Conservation (phyloP, 1,140 invertebrate species). For the Ceratosolen fusciceps region DNA sequence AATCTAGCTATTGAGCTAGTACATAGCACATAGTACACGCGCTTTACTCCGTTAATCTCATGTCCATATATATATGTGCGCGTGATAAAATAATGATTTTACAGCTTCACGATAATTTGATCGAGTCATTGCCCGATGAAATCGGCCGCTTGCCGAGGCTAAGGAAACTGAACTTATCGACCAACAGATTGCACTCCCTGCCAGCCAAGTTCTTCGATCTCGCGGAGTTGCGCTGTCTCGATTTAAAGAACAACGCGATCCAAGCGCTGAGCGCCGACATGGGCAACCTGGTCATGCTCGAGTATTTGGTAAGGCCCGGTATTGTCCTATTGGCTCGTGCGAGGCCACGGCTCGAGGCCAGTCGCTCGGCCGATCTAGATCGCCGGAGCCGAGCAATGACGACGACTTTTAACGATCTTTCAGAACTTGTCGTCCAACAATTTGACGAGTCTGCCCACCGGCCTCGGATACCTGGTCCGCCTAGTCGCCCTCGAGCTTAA, state of each 20-base stretch:
- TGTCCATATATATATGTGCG: too few species aligned
- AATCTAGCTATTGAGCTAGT: too few species aligned
- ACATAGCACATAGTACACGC: too few species aligned
- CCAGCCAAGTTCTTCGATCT: constrained; percentile 78
- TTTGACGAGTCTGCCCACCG: constrained; percentile 71
- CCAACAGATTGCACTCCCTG: constrained; percentile 80
- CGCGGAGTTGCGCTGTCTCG: constrained; percentile 78
- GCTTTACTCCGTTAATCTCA: too few species aligned
- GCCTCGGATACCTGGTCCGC: constrained; percentile 75
- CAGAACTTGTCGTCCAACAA: constrained; percentile 78
- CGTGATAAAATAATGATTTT: too few species aligned
- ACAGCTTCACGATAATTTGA: constrained; percentile 85
- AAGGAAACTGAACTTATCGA: constrained; percentile 83
- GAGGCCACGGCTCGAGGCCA: too few species aligned
- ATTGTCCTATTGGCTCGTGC: too few species aligned
- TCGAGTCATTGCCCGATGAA: constrained; percentile 81
- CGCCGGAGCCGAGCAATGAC: neutral
- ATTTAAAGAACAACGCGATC: constrained; percentile 78
- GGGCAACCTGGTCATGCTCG: constrained; percentile 82
- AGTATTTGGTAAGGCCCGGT: constrained; percentile 72
- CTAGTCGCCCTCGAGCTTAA: constrained; percentile 74
- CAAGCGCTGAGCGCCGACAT: constrained; percentile 75
- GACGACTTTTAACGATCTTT: constrained; percentile 41
- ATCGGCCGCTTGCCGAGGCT: constrained; percentile 83
- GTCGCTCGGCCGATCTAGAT: neutral